Evolutionary conservation across 2,888 invertebrate genomes (phyloP), one percentile per base, ranked within the genome.

Genomic region (Orthosia gothica): DNA sequence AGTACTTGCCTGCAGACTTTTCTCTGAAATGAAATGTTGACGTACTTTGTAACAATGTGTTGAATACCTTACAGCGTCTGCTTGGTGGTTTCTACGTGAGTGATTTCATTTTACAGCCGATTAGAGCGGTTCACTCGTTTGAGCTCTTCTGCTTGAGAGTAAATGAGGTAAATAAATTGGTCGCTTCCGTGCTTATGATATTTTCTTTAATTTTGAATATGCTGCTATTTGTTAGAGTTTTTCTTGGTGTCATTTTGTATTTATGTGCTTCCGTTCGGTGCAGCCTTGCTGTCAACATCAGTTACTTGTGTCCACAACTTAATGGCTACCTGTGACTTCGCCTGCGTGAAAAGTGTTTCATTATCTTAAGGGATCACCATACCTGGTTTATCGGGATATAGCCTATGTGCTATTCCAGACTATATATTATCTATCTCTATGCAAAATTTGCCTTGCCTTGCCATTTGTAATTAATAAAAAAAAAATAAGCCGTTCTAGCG

Each of bases 31-130:
- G 61, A 86, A 87, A 92, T 90, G 87, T 92, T 92, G 92, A 58
- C n/a, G 62, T 66, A 84, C 79, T 67, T 71, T 82, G 75, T 81
- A 90, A 92, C 90, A 89, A 91, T 90, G 91, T 92, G 92, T 92
- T 92, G 89, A 82, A 77, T 70, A 77, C 54, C 45, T 65, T 26
- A 63, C 89, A 85, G 84, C 81, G 80, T 82, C 82, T 89, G 87
- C 80, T 81, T 82, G 83, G 85, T 92, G 92, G 88, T 69, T 78
- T 80, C 80, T 88, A 87, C 88, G 87, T 89, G 92, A 90, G 86
- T 86, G 90, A 79, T 90, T 93, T 91, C 87, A 93, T 93, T 93
- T 92, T 87, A 89, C 90, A 87, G 79, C 59, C 88, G 89, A 92
- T 93, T 93, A 90, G 87, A 76, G 84, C 64, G 40, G 67, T 84